phyloP scores from a whole-genome alignment of 2,113 vertebrate species.

The Onychostruthus taczanowskii region DNA sequence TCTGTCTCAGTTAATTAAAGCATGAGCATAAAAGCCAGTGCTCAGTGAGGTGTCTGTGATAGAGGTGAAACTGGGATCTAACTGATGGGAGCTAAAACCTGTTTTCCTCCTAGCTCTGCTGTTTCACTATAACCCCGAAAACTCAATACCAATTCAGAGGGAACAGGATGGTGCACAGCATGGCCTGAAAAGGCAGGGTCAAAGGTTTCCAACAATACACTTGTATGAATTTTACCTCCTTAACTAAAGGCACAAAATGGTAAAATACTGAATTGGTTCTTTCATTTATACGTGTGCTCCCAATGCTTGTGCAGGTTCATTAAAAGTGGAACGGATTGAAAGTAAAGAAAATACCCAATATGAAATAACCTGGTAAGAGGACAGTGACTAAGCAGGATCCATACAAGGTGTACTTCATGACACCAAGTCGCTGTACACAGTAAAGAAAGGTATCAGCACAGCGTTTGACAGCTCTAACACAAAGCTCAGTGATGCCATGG shows the following conservation, averaged over 20 bases:
- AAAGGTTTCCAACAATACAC: background rate
- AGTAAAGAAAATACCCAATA: background rate
- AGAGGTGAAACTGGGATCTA: background rate
- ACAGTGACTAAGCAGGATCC: background rate
- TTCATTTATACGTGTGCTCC: background rate
- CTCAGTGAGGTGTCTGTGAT: background rate
- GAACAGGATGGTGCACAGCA: background rate
- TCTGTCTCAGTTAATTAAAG: background rate
- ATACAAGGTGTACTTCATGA: background rate
- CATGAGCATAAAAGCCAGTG: background rate
- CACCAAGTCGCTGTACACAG: background rate
- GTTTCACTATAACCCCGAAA: background rate
- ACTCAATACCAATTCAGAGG: background rate
- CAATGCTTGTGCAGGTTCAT: background rate
- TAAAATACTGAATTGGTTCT: background rate
- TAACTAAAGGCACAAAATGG: background rate
- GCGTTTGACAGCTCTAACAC: background rate
- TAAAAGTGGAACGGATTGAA: background rate
- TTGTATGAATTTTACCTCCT: background rate
- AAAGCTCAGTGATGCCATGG: conserved; percentile 30
- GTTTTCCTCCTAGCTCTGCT: background rate
- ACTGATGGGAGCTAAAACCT: background rate
- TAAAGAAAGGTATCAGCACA: background rate
- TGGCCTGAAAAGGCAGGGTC: background rate
- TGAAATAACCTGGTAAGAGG: background rate